A percentile compares a stretch with the other conserved stretches of the same genome.
Conservation (phyloP, 2,888 invertebrate species). For the Ormyrus thymus region DNA sequence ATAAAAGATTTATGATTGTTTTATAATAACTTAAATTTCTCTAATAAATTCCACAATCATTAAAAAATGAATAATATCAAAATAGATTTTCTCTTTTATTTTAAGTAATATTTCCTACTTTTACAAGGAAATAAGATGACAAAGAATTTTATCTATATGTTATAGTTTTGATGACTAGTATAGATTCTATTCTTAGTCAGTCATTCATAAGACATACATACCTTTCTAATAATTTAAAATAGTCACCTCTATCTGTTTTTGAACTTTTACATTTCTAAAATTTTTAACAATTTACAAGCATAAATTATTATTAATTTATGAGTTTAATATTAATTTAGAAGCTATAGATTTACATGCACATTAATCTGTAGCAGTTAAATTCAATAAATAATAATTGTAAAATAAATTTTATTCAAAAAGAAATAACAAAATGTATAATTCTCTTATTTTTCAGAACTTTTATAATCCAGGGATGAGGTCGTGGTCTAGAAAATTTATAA, state of each 20-base stretch:
- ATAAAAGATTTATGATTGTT: too few relatives aligned
- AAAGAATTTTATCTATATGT: conserved; percentile 39
- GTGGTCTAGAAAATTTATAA: conserved; percentile 62
- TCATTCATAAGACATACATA: conserved; percentile 53
- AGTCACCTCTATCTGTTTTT: not conserved
- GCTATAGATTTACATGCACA: too few relatives aligned
- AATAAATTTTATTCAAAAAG: not conserved
- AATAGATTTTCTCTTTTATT: too few relatives aligned
- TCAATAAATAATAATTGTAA: too few relatives aligned
- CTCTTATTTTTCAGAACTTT: conserved; percentile 53
- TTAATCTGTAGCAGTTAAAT: too few relatives aligned
- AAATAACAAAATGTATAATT: conserved; percentile 18
- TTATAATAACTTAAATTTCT: too few relatives aligned
- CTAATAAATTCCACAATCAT: too few relatives aligned
- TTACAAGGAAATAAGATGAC: conserved; percentile 11
- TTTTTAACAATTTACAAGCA: too few relatives aligned
- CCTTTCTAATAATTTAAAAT: conserved; percentile 42
- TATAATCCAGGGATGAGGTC: conserved; percentile 68
- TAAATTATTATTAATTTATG: too few relatives aligned
- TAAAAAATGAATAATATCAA: too few relatives aligned
- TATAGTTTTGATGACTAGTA: conserved; percentile 47
- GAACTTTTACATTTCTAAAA: not conserved
- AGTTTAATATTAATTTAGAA: too few relatives aligned
- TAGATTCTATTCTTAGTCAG: conserved; percentile 46
- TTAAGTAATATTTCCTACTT: too few relatives aligned